Conservation (phyloP, 2,113 vertebrate genomes). For the Zosterops hypoxanthus region DNA sequence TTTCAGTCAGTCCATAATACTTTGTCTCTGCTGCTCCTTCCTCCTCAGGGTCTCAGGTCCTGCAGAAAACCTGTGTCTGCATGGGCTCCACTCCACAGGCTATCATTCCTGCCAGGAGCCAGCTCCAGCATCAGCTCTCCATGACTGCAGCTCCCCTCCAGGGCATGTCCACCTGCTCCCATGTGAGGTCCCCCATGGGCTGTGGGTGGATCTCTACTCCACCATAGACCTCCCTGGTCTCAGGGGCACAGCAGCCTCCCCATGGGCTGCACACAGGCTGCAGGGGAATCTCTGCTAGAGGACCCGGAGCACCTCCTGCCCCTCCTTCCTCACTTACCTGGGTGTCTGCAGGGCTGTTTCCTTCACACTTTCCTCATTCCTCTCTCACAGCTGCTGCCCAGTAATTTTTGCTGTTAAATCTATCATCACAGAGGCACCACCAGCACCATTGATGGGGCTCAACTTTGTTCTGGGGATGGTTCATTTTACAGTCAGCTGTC, state of each 20-base stretch:
- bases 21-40: neutral
- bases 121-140: neutral
- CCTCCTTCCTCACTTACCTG: neutral
- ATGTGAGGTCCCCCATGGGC: neutral
- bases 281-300: neutral
- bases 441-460: neutral
- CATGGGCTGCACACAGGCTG: rapidly evolving
- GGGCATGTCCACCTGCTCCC: neutral
- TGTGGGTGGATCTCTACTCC: neutral
- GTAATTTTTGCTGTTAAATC: neutral
- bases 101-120: neutral
- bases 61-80: neutral
- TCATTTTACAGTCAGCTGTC: neutral
- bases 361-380: neutral
- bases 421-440: neutral
- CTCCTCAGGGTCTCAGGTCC: neutral
- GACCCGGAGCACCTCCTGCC: neutral
- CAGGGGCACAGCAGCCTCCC: neutral
- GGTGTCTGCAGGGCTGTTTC: neutral
- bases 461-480: neutral
- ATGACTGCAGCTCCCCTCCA: neutral
- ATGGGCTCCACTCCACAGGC: neutral
- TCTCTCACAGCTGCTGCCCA: neutral
- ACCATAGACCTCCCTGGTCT: rapidly evolving
- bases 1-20: neutral